Conservation (phyloP, 2,797 vertebrate genomes). For the Melopsittacus undulatus region DNA sequence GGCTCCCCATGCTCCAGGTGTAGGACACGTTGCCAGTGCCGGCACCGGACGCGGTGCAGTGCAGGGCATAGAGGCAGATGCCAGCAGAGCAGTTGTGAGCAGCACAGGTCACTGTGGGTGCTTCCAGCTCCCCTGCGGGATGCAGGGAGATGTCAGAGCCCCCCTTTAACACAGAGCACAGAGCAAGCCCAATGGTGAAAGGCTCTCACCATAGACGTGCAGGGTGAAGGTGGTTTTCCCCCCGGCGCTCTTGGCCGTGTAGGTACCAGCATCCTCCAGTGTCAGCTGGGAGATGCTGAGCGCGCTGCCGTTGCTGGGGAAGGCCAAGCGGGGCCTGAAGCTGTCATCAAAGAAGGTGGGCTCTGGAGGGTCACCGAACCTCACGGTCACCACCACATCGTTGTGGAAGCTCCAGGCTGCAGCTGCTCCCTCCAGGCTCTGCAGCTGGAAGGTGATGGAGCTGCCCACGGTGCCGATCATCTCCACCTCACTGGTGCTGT, state of each 20-base stretch:
- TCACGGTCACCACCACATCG: fast-evolving
- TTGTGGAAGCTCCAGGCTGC: background rate
- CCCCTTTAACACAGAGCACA: background rate
- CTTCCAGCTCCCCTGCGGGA: background rate
- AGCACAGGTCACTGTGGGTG: background rate
- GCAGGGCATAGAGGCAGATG: background rate
- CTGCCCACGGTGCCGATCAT: background rate
- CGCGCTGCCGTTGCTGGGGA: fast-evolving
- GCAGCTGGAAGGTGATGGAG: background rate
- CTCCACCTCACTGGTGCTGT: fast-evolving
- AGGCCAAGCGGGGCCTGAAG: background rate
- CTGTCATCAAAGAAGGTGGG: fast-evolving
- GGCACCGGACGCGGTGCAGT: fast-evolving
- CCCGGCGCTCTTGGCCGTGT: fast-evolving
- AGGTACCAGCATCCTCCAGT: background rate
- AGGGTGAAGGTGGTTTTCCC: background rate
- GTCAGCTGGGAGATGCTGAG: conserved; percentile 39
- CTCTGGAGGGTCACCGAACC: fast-evolving
- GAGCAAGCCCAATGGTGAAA: fast-evolving
- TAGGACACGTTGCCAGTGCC: background rate
- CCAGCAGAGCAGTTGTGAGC: background rate
- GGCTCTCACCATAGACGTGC: background rate
- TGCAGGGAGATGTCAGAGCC: fast-evolving
- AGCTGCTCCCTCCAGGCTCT: fast-evolving
- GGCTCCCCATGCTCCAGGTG: fast-evolving